phyloP scores from a whole-genome alignment of 2,113 vertebrate genomes.

The Burhinus oedicnemus region DNA sequence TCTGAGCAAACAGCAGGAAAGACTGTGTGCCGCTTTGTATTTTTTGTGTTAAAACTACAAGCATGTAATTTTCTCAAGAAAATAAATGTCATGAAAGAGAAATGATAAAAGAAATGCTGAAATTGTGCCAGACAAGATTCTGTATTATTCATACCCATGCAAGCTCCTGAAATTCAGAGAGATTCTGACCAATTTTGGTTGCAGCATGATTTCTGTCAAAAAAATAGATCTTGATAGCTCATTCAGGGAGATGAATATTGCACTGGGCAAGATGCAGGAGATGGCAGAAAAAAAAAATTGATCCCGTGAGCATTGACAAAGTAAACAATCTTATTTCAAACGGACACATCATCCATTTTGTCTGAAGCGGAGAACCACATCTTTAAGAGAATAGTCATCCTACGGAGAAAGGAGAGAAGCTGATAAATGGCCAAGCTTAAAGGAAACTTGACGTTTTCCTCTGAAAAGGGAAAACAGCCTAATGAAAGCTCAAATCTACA shows the following conservation, averaged over 20 bases:
- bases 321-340: constrained; percentile 43
- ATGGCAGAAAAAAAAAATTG: neutral
- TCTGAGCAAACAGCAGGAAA: neutral
- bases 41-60: neutral
- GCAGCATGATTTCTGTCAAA: constrained; percentile 10
- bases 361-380: neutral
- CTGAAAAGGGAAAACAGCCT: neutral
- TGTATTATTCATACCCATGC: neutral
- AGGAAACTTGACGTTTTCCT: neutral
- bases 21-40: neutral
- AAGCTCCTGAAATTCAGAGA: neutral
- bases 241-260: constrained; percentile 13
- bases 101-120: neutral
- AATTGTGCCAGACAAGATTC: neutral
- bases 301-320: neutral
- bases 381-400: neutral
- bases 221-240: neutral
- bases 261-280: constrained; percentile 27
- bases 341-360: constrained; percentile 60
- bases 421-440: neutral
- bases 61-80: neutral
- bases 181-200: constrained; percentile 9
- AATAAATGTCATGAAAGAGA: neutral
- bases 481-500: neutral
- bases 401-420: neutral